These are phyloP conservation scores for Ichneumon xanthorius DNA, from an alignment of 2,888 invertebrate species.

Conservation along the genomic window DNA sequence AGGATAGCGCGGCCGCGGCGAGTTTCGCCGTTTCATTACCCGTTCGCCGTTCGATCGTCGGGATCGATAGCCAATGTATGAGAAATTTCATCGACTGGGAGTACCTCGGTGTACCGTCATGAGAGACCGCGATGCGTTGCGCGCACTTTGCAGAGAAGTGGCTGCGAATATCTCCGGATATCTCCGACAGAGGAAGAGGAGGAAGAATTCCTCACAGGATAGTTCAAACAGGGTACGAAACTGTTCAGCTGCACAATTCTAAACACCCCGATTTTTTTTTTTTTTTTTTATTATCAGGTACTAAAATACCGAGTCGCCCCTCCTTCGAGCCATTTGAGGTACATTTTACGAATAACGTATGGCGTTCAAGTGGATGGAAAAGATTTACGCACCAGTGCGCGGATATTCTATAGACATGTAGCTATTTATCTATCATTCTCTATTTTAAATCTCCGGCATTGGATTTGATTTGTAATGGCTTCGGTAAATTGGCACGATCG, in stretches of 20 bases:
- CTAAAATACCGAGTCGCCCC: too few relatives aligned
- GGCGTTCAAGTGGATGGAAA: neutral
- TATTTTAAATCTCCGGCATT: constrained; percentile 32
- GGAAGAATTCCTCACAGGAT: neutral
- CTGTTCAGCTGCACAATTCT: neutral
- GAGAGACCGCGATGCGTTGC: neutral
- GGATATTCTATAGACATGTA: neutral
- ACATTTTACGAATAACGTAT: neutral
- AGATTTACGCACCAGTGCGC: neutral
- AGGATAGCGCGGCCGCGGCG: neutral
- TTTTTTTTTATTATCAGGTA: too few relatives aligned
- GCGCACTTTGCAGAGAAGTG: neutral
- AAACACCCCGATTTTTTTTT: neutral
- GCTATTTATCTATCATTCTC: constrained; percentile 4
- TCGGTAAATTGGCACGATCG: constrained; percentile 79
- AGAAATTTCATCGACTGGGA: constrained; percentile 17
- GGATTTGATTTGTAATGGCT: constrained; percentile 74
- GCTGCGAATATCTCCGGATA: neutral
- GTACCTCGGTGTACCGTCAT: neutral
- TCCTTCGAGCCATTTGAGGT: neutral
- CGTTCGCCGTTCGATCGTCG: constrained; percentile 24
- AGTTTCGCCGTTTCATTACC: constrained; percentile 43
- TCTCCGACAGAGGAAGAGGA: neutral
- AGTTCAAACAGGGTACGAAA: neutral
- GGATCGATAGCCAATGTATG: constrained; percentile 20